A percentile compares a stretch with the other conserved stretches of the same genome.
Conservation (phyloP, 1,140 invertebrate genomes). For the Drosophila lacertosa region DNA sequence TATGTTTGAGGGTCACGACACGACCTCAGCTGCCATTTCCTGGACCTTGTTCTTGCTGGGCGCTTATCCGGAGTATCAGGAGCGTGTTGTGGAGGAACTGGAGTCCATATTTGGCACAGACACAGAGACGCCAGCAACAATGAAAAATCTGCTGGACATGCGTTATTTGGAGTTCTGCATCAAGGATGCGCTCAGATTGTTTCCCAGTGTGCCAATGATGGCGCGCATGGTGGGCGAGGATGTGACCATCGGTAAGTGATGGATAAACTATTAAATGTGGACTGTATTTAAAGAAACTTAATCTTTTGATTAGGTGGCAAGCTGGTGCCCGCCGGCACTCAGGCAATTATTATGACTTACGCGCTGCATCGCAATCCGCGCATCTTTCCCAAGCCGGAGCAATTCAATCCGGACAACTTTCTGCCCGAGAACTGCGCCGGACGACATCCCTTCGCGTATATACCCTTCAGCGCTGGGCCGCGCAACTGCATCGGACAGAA, state of each 20-base stretch:
- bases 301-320: constrained; percentile 82
- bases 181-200: constrained; percentile 88
- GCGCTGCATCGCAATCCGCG: constrained; percentile 88
- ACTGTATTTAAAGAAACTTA: too few species aligned
- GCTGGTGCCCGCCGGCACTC: constrained; percentile 85
- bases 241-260: constrained; percentile 85
- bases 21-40: constrained; percentile 88
- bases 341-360: constrained; percentile 86
- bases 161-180: constrained; percentile 90
- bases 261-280: too few species aligned
- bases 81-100: constrained; percentile 88
- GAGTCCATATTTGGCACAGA: constrained; percentile 86
- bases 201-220: constrained; percentile 90
- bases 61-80: constrained; percentile 87
- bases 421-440: constrained; percentile 86
- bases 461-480: constrained; percentile 91
- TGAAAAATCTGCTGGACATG: constrained; percentile 88
- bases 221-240: constrained; percentile 87
- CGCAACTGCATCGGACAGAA: constrained; percentile 90
- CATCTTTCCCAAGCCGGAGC: constrained; percentile 88
- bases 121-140: constrained; percentile 85
- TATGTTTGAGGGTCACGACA: constrained; percentile 94
- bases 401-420: constrained; percentile 92
- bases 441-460: constrained; percentile 88
- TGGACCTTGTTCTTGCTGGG: constrained; percentile 89